Conservation (phyloP, 2,888 invertebrate species). For the Xestia ashworthii region DNA sequence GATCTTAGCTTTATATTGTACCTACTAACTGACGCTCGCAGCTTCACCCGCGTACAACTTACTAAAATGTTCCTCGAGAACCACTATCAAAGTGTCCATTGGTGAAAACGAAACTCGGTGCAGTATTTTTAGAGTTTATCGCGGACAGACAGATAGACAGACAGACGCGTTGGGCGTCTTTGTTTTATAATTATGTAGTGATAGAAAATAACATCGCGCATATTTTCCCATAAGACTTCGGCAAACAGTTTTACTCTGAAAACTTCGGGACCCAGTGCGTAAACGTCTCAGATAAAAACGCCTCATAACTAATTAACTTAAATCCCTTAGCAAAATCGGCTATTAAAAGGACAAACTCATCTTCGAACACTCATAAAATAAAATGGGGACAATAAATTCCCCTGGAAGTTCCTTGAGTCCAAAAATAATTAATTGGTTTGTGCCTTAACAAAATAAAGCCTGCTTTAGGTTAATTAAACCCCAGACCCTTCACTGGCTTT, state of each 20-base stretch:
- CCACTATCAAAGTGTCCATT: too few species aligned
- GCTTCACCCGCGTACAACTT: too few species aligned
- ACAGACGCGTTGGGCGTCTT: too few species aligned
- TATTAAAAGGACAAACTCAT: slow-evolving; percentile 53
- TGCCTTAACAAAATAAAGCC: slow-evolving; percentile 73
- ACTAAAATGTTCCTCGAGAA: too few species aligned
- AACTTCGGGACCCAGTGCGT: background rate
- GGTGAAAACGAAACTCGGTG: too few species aligned
- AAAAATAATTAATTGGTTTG: slow-evolving; percentile 75
- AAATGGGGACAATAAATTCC: slow-evolving; percentile 66
- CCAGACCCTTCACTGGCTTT: slow-evolving; percentile 63
- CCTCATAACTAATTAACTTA: slow-evolving; percentile 27
- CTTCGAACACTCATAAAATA: slow-evolving; percentile 64
- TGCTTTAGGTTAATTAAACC: slow-evolving; percentile 72
- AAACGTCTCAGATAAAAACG: slow-evolving; percentile 4
- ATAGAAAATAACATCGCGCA: too few species aligned
- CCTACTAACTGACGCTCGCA: too few species aligned
- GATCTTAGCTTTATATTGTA: too few species aligned
- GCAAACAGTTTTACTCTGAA: background rate
- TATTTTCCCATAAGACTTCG: too few species aligned
- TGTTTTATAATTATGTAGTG: too few species aligned
- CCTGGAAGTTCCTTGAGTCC: slow-evolving; percentile 66
- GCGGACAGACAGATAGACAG: too few species aligned
- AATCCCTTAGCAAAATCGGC: slow-evolving; percentile 46
- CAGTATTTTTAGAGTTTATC: too few species aligned